Evolutionary conservation across 2,888 invertebrate species (phyloP).

Genomic region (Calameuta idolon): DNA sequence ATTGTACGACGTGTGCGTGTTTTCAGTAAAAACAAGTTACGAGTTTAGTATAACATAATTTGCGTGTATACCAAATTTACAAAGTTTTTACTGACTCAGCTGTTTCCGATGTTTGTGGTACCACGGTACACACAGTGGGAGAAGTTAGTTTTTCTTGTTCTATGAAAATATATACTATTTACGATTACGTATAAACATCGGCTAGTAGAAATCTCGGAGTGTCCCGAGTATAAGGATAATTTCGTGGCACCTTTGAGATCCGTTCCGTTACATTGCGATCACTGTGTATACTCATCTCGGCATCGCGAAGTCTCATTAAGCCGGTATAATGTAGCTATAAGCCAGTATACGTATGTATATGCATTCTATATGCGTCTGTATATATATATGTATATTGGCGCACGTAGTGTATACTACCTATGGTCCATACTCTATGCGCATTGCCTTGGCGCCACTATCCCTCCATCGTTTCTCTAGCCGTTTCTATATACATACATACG

Average conservation of each 20-base stretch:
- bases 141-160: not conserved
- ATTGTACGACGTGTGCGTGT: not conserved
- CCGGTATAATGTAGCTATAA: constrained; percentile 34
- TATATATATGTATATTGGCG: not conserved
- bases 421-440: constrained; percentile 1
- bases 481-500: constrained; percentile 1
- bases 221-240: not conserved
- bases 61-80: not conserved
- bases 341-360: constrained; percentile 28
- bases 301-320: constrained; percentile 51
- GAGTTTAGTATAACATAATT: not conserved
- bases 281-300: constrained; percentile 32
- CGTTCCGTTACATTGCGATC: constrained; percentile 33
- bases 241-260: not conserved
- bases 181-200: not conserved
- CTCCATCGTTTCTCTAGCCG: not conserved
- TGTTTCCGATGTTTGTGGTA: not conserved
- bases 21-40: not conserved
- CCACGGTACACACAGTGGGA: not conserved
- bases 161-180: not conserved
- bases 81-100: not conserved
- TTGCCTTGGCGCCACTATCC: constrained; percentile 6
- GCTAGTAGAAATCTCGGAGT: not conserved
- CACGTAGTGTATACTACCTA: not conserved
- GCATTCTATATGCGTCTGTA: constrained; percentile 13